These are phyloP conservation scores for Orbicella faveolata DNA, from an alignment of 64 coral and sea anemone species.

Conservation along the genomic window DNA sequence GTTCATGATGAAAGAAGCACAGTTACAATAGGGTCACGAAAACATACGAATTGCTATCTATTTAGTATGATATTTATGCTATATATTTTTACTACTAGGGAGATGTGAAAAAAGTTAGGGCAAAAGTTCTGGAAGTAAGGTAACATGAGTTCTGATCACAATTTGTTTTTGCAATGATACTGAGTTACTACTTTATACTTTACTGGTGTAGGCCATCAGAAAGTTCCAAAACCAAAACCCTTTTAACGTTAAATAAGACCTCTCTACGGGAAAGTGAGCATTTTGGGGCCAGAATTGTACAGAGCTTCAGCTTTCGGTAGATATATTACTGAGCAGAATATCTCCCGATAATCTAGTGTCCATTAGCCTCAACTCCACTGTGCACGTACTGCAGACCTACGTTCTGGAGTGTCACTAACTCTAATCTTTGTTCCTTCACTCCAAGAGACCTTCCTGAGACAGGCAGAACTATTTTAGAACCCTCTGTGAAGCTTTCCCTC, in stretches of 20 bases:
- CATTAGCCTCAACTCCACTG: too few relatives aligned
- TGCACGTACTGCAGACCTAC: too few relatives aligned
- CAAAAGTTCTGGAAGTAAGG: constrained; percentile 65
- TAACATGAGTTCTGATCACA: neutral
- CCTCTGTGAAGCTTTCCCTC: constrained; percentile 6
- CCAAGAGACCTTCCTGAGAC: constrained; percentile 22
- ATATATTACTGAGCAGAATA: too few relatives aligned
- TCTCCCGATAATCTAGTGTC: too few relatives aligned
- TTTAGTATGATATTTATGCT: neutral
- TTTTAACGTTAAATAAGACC: too few relatives aligned
- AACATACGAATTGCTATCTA: too few relatives aligned
- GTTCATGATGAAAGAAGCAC: neutral
- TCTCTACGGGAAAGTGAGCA: too few relatives aligned
- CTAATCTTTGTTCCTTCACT: neutral
- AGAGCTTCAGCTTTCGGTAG: too few relatives aligned
- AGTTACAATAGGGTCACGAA: neutral
- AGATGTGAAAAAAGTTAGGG: constrained; percentile 66
- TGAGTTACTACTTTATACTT: neutral
- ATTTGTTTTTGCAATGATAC: neutral
- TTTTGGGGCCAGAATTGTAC: too few relatives aligned
- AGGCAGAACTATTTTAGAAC: constrained; percentile 8
- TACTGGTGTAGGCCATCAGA: neutral
- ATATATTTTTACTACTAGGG: constrained; percentile 12
- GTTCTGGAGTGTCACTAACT: neutral
- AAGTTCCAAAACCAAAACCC: too few relatives aligned